These are phyloP conservation scores for Ophraella communa DNA, from an alignment of 2,888 invertebrate genomes.

Conservation along the genomic window DNA sequence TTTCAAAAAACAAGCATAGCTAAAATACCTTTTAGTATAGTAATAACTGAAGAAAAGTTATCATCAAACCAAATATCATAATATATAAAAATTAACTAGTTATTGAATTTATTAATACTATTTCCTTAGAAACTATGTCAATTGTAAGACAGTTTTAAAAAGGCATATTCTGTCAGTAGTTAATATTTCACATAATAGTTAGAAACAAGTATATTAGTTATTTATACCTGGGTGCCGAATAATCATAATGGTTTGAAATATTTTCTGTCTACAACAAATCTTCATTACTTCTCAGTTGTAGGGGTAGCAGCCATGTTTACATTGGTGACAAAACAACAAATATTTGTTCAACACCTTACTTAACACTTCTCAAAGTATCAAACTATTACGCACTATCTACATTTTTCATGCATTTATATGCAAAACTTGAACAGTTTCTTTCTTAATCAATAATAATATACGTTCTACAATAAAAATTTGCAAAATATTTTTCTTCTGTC, in stretches of 20 bases:
- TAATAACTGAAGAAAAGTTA: not conserved
- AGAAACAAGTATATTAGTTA: not conserved
- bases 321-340: conserved; percentile 45
- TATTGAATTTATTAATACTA: not conserved
- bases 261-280: conserved; percentile 35
- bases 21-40: not conserved
- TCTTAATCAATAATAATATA: conserved; percentile 10
- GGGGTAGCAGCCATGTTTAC: conserved; percentile 58
- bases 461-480: conserved; percentile 6
- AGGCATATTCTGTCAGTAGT: not conserved
- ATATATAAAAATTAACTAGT: not conserved
- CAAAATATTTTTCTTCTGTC: conserved; percentile 15
- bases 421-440: conserved; percentile 2
- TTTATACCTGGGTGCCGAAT: conserved; percentile 55
- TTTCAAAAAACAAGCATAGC: not conserved
- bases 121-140: not conserved
- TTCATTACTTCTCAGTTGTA: conserved; percentile 43
- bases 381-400: conserved; percentile 10
- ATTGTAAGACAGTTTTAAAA: not conserved
- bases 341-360: conserved; percentile 17
- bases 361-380: conserved; percentile 4
- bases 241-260: conserved; percentile 47
- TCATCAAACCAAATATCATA: not conserved
- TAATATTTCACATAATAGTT: not conserved
- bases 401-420: conserved; percentile 8